Base-by-base conservation (phyloP, 1,140 invertebrate genomes). In the Hydropsyche tenuis region DNA sequence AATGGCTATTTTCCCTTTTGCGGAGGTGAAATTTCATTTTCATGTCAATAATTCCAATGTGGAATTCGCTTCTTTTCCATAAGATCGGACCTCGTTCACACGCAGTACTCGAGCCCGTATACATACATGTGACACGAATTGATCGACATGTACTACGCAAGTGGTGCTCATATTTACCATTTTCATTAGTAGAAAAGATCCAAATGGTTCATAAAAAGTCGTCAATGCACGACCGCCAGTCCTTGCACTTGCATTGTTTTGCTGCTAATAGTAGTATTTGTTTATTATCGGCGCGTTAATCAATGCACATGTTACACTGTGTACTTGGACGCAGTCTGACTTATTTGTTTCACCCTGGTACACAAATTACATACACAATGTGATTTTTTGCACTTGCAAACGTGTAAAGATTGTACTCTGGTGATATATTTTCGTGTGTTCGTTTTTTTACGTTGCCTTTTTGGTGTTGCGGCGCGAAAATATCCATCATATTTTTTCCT, bases 1-100 rank as follows among this genome's bases (percentile, higher is more conserved):
- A 53, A 1, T 53, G n/a, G 18, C 48, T 53, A 53, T 53, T 53
- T 53, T 53, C 48, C 48, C 14, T 53, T 53, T 53, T 53, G 48
- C 16, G n/a, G 20, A 53, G 48, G 48, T 53, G 48, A 53, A 53
- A 53, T 53, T 53, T 53, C 14, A 18, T 53, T 18, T 53, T 53
- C 20, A n/a, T 7, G 48, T 37, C 30, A 9, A 37, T 37, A 4
- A 4, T 37, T 9, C 30, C 3, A 37, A 3, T 9, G 9, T 37
- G 3, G 30, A 37, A 37, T 37, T 9, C 30, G 30, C 3, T 9
- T 37, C 30, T 37, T 37, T 37, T 37, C 30, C 30, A 9, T n/a
- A n/a, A n/a, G n/a, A n/a, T n/a, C n/a, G n/a, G n/a, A n/a, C n/a
- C n/a, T n/a, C n/a, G n/a, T n/a, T n/a, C n/a, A n/a, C n/a, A n/a